Evolutionary conservation across 2,113 vertebrate genomes (phyloP), one percentile per base, ranked within the genome.

Genomic region (Puntigrus tetrazona): DNA sequence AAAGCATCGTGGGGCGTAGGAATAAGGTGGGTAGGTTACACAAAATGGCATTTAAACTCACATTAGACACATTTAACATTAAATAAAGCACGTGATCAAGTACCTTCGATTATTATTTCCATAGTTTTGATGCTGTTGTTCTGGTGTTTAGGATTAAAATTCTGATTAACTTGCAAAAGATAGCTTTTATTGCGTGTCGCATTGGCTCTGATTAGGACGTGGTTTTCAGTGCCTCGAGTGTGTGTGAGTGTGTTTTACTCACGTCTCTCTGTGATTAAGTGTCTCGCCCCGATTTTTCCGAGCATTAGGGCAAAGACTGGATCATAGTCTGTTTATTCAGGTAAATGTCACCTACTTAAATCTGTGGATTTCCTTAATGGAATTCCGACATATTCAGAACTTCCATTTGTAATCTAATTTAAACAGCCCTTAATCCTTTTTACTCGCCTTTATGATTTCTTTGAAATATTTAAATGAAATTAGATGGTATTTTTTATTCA

Each of bases 331-430:
- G 29, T 85, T 87, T 81, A 78, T 76, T 89, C 36, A 52, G 63
- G 41, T 84, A 87, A 89, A 89, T 87, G 86, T 89, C 86, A 89
- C 70, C 77, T 72, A 73, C 80, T 86, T 82, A 76, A 87, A 74
- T 87, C 43, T 25, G 29, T 29, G 25, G 69, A 84, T 85, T 85
- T 81, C 50, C 34, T 22, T 84, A 87, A 87, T 89, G 86, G 59
- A 61, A 84, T 84, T 87, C 63, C 20, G 27, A 84, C 55, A 57
- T 72, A 34, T 81, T 83, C 81, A 22, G 63, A 83, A 84, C 77
- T 65, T 78, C 73, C 81, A 50, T 87, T 84, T 84, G 63, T 86
- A 82, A 84, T 86, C 77, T 86, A 84, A 82, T 87, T 84, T 78
- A 65, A 83, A 73, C 82, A 65, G 76, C 61, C 63, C 84, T 82